These are phyloP conservation scores for Drosophila orena DNA, from an alignment of 1,140 invertebrate species.

Conservation along the genomic window DNA sequence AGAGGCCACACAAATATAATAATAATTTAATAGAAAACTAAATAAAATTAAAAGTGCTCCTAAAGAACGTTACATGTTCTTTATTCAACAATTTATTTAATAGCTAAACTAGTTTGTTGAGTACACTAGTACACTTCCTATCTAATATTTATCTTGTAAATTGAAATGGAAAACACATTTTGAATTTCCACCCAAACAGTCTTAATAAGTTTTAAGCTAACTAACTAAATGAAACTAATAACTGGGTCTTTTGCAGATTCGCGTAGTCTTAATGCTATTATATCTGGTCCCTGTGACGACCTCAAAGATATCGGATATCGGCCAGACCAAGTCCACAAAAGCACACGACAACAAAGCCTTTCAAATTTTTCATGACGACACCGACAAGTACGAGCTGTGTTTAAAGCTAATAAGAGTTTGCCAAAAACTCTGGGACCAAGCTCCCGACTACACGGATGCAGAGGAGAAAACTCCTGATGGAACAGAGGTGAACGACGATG, in stretches of 20 bases:
- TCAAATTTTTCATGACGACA: neutral
- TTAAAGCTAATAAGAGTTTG: slow-evolving; percentile 46
- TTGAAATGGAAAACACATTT: too few species aligned
- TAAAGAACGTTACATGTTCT: neutral
- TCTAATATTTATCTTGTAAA: too few species aligned
- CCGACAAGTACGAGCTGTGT: slow-evolving; percentile 34
- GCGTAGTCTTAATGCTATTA: too few species aligned
- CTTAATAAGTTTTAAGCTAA: too few species aligned
- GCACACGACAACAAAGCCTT: neutral
- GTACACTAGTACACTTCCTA: too few species aligned
- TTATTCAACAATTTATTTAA: neutral
- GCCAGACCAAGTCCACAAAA: neutral
- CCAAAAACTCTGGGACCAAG: slow-evolving; percentile 22
- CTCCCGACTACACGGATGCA: neutral
- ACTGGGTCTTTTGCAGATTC: too few species aligned
- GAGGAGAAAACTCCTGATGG: neutral
- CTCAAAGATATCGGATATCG: neutral
- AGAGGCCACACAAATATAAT: neutral
- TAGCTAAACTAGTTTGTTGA: neutral
- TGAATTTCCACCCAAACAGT: too few species aligned
- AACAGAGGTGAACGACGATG: neutral
- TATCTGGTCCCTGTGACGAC: neutral
- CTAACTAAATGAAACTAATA: too few species aligned
- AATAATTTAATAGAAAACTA: neutral
- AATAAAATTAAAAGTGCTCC: too few species aligned